Percentiles rank a stretch among this genome's conserved stretches.
Conservation (phyloP, 2,888 invertebrate species). For the Epinotia brunnichana region DNA sequence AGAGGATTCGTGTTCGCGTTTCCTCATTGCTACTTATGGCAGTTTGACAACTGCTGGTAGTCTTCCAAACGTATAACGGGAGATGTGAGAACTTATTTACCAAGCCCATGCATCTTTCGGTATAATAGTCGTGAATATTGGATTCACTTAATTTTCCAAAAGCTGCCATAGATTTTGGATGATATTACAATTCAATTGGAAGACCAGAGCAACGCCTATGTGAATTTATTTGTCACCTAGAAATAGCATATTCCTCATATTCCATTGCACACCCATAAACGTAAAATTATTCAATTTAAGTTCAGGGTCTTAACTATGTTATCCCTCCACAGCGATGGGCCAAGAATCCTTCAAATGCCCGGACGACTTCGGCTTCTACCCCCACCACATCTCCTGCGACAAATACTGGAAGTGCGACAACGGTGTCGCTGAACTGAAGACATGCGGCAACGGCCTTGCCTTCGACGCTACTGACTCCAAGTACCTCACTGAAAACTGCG, state of each 20-base stretch:
- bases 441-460: slow-evolving; percentile 96
- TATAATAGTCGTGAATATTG: neutral
- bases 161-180: no score
- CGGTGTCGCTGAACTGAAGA: slow-evolving; percentile 93
- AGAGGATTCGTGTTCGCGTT: slow-evolving; percentile 61
- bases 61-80: neutral
- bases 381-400: slow-evolving; percentile 94
- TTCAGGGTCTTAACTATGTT: slow-evolving; percentile 3
- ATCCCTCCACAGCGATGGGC: slow-evolving; percentile 84
- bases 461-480: slow-evolving; percentile 95
- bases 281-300: neutral
- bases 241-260: neutral
- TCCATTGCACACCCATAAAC: slow-evolving; percentile 9
- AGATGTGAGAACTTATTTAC: neutral
- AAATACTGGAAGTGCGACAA: slow-evolving; percentile 98
- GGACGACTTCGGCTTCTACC: slow-evolving; percentile 97
- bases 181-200: no score
- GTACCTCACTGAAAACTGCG: slow-evolving; percentile 96
- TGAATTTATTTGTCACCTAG: neutral
- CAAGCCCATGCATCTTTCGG: neutral
- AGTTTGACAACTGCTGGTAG: slow-evolving; percentile 53
- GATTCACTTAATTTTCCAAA: neutral
- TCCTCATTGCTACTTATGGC: slow-evolving; percentile 57
- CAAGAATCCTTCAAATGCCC: slow-evolving; percentile 96
- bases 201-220: no score